Base-by-base conservation (phyloP, 2,888 invertebrate genomes). In the Ochropleura plecta region DNA sequence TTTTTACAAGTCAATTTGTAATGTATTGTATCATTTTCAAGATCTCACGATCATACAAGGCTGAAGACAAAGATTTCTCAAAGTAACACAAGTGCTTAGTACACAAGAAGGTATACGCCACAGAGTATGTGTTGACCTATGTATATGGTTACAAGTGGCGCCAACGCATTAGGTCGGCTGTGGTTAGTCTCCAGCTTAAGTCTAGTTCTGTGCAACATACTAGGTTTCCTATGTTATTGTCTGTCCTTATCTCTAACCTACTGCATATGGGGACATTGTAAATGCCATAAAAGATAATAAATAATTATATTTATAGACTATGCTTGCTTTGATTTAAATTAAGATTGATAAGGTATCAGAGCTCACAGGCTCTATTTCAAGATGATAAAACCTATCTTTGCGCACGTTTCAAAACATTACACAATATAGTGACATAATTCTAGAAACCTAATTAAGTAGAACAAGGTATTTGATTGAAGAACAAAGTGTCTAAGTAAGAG, bases 61-160 rank as follows among this genome's bases (percentile, higher is more conserved):
- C 16, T 71, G 20, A n/a, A 44, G 30, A 40, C 40, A 18, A 44
- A 62, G 44, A 72, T 64, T 65, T 70, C 57, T 73, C 20, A 48
- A 59, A 62, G 44, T 44, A n/a, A 12, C n/a, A 62, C 46, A 42
- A 48, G 72, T 55, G 18, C 44, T 30, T 55, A 53, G 71, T 60
- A 57, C 49, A 76, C 62, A 71, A 65, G 48, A 48, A 78, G 60
- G 62, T 79, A 44, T 66, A 66, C 69, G 57, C 62, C 63, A 70
- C 82, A 71, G 46, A 83, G 48, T 79, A 82, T 16, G 49, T 67
- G 71, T 48, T 68, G 72, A 68, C 53, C 66, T 82, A 74, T 64
- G 80, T 68, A 57, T 83, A 70, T 64, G 53, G 70, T 83, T 83
- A 79, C 81, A 76, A 84, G 59, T 81, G 84, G 84, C 81, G 82